Conservation (phyloP, 2,888 invertebrate species). For the Aethes cnicana region DNA sequence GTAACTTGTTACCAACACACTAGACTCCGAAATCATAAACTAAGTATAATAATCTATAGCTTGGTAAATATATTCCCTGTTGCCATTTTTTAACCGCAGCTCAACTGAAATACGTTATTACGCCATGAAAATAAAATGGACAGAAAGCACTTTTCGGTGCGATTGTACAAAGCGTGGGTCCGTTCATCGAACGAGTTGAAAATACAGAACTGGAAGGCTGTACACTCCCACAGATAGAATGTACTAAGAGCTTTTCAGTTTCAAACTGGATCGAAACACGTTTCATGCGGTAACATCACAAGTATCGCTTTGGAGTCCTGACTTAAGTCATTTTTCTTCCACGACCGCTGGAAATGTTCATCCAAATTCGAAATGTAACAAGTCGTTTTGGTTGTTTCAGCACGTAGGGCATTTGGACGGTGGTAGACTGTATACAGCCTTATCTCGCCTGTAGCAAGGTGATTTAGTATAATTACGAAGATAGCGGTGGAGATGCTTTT, state of each 20-base stretch:
- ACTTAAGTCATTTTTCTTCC: constrained; percentile 51
- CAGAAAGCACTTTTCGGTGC: constrained; percentile 61
- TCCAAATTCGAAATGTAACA: constrained; percentile 59
- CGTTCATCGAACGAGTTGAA: constrained; percentile 70
- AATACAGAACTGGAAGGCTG: constrained; percentile 54
- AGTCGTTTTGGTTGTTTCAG: constrained; percentile 46
- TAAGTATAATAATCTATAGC: no score
- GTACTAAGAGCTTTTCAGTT: constrained; percentile 47
- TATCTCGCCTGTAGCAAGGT: constrained; percentile 81
- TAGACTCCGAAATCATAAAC: no score
- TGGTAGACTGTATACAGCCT: constrained; percentile 58
- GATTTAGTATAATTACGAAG: constrained; percentile 83
- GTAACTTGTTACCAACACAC: no score
- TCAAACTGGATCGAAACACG: constrained; percentile 48
- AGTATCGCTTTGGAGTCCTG: constrained; percentile 44
- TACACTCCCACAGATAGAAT: constrained; percentile 47
- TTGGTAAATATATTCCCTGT: no score
- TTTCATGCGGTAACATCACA: constrained; percentile 46
- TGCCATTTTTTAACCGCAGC: constrained; percentile 1
- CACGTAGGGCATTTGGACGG: constrained; percentile 64
- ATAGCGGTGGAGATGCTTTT: constrained; percentile 82
- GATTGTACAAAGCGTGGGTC: constrained; percentile 73
- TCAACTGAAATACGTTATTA: constrained; percentile 17
- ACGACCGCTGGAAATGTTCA: constrained; percentile 45
- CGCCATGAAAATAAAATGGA: constrained; percentile 32